A percentile compares a stretch with the other conserved stretches of the same genome.
phyloP scores from a whole-genome alignment of 2,113 vertebrate species.

The Peromyscus californicus region DNA sequence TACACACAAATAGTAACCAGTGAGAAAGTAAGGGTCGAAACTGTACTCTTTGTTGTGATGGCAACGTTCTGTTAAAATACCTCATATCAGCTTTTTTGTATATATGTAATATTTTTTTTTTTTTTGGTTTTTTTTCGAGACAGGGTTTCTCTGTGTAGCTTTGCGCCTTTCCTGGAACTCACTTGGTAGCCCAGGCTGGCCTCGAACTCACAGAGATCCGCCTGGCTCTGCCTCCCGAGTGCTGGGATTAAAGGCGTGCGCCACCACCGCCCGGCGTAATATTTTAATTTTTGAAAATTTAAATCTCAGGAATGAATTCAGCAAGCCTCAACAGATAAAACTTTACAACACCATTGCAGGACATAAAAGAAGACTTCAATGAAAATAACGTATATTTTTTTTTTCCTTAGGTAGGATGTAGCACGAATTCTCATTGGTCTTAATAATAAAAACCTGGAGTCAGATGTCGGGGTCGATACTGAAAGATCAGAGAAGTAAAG shows the following conservation, averaged over 20 bases:
- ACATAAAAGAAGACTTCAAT: conserved; percentile 27
- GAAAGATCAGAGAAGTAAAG: too few relatives aligned
- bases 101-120: neutral
- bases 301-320: conserved; percentile 37
- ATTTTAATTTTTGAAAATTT: conserved; percentile 11
- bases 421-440: too few relatives aligned
- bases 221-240: too few relatives aligned
- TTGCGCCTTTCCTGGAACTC: too few relatives aligned
- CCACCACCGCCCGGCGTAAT: too few relatives aligned
- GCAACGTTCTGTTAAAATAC: neutral
- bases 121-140: too few relatives aligned
- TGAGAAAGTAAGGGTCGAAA: neutral
- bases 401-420: neutral
- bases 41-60: neutral
- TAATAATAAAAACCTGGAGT: too few relatives aligned
- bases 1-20: neutral
- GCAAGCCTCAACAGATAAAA: neutral
- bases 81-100: neutral
- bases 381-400: neutral
- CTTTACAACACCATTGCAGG: neutral
- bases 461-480: too few relatives aligned
- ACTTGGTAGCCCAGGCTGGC: too few relatives aligned
- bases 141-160: too few relatives aligned
- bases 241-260: too few relatives aligned
- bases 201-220: too few relatives aligned